Base-by-base conservation (phyloP, 2,113 vertebrate genomes). In the Lipophrys pholis region DNA sequence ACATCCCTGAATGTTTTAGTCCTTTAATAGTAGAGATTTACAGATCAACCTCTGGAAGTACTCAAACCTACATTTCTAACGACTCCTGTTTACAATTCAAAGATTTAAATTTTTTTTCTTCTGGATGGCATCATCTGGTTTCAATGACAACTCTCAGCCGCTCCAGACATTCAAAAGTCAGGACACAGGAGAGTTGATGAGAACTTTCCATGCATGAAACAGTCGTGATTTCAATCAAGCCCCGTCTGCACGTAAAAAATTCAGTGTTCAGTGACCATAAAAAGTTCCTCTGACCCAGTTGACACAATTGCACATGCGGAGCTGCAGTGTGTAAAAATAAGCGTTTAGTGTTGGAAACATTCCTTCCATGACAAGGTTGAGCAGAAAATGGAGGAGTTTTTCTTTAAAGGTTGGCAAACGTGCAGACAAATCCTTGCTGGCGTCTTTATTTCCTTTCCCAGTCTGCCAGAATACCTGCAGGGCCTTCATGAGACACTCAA, bases 181-280 rank as follows among this genome's bases (percentile, higher is more conserved):
- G 21, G 21, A 30, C 21, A 30, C 21, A 30, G 21, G 21, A 30
- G 21, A 30, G 21, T 30, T 2, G 21, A 30, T 30, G 21, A 30
- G 21, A 30, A 30, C 21, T 30, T 30, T 30, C 21, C 21, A 30
- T 30, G 21, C 21, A 30, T 30, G 21, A 30, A 30, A 30, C 21
- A 30, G 21, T 30, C 21, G 21, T 45, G 55, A 16, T 59, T 69
- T 50, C 38, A 78, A 57, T 81, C 45, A 49, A 53, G 67, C 11
- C 42, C 41, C 35, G 41, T 71, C 50, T 74, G 54, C 43, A 60
- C 21, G 21, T 30, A 30, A 30, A 12, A 69, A 78, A 76, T n/a
- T n/a, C n/a, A n/a, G 40, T 70, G 64, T 48, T 58, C 75, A 85
- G 62, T 71, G 83, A 83, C 85, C 87, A 73, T 72, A 66, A 81